Percentiles rank a stretch among this genome's conserved stretches.
Evolutionary conservation across 2,113 vertebrate genomes (phyloP).

Genomic region (Proteles cristata): DNA sequence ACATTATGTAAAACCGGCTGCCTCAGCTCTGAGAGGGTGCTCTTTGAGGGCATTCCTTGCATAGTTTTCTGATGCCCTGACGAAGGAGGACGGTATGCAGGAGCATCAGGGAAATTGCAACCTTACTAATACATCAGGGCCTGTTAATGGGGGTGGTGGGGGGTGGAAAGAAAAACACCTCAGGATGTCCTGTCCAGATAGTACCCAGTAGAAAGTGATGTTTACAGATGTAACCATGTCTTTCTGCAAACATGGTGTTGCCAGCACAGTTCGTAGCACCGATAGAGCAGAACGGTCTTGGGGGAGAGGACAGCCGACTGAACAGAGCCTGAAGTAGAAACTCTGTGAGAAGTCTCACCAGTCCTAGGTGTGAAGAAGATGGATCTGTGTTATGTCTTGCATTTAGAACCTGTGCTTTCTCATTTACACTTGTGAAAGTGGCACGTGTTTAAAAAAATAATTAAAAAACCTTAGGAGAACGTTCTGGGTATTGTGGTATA

Average conservation of each 20-base stretch:
- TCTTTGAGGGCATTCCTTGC: conserved; percentile 68
- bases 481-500: conserved; percentile 80
- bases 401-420: conserved; percentile 73
- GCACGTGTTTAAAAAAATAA: conserved; percentile 55
- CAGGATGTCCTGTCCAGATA: conserved; percentile 4
- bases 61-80: conserved; percentile 55
- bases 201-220: conserved; percentile 58
- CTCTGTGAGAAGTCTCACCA: conserved; percentile 70
- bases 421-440: conserved; percentile 78
- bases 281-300: conserved; percentile 36
- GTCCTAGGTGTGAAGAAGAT: conserved; percentile 72
- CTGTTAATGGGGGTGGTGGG: neutral
- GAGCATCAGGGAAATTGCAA: conserved; percentile 52
- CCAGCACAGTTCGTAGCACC: conserved; percentile 32
- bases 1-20: conserved; percentile 43
- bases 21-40: conserved; percentile 26
- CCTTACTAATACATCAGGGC: conserved; percentile 14
- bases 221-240: conserved; percentile 54
- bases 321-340: conserved; percentile 73
- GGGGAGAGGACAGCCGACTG: conserved; percentile 46
- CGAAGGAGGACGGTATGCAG: neutral
- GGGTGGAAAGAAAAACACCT: neutral
- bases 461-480: conserved; percentile 73
- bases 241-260: conserved; percentile 53
- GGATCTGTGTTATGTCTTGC: conserved; percentile 73